phyloP scores from a whole-genome alignment of 2,113 vertebrate genomes.

The Ictidomys tridecemlineatus region DNA sequence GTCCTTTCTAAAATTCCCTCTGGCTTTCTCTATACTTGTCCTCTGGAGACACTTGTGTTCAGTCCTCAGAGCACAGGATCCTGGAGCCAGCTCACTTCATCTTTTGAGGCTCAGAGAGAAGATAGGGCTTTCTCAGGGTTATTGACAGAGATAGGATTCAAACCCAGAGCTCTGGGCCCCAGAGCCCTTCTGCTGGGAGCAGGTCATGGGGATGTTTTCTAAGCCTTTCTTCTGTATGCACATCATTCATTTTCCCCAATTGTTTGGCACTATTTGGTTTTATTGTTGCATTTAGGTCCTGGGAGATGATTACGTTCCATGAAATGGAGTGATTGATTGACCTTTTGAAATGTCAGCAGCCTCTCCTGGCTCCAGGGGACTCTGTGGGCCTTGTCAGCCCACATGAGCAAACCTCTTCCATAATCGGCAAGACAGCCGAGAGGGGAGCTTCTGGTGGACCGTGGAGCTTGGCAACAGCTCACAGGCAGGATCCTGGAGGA shows the following conservation, averaged over 20 bases:
- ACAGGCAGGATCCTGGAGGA: background rate
- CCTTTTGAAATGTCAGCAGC: slow-evolving; percentile 83
- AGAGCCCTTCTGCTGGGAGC: background rate
- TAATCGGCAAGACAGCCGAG: background rate
- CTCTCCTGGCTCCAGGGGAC: slow-evolving; percentile 66
- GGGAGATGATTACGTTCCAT: slow-evolving; percentile 68
- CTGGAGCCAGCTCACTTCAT: background rate
- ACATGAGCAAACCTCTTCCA: slow-evolving; percentile 63
- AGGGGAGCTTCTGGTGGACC: background rate
- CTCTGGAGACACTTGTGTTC: background rate
- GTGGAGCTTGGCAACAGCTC: background rate
- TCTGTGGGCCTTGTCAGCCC: background rate
- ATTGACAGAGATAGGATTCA: background rate
- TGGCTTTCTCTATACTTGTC: background rate
- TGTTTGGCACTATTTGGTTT: slow-evolving; percentile 71
- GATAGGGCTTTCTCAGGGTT: background rate
- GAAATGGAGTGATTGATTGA: slow-evolving; percentile 78
- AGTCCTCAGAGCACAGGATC: background rate
- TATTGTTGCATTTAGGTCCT: slow-evolving; percentile 74
- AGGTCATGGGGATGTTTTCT: background rate
- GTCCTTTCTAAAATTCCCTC: background rate
- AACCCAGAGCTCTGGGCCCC: background rate
- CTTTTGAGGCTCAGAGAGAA: background rate
- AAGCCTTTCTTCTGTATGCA: background rate
- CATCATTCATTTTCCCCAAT: background rate